Evolutionary conservation across 2,888 invertebrate genomes (phyloP).

Genomic region (Rhagonycha lutea): DNA sequence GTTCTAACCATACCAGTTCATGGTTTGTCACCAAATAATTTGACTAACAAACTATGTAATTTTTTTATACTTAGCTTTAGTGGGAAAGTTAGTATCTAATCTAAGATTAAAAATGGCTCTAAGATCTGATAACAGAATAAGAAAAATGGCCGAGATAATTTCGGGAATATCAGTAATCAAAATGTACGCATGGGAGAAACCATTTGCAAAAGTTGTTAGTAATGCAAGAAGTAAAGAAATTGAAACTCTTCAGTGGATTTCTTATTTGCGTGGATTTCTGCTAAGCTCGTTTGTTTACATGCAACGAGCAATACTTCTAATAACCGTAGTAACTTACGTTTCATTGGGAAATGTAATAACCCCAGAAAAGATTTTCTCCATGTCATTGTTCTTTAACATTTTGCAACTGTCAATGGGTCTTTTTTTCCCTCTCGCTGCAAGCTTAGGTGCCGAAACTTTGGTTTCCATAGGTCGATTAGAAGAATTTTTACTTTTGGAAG

Average conservation of each 20-base stretch:
- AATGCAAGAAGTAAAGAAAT: constrained; percentile 34
- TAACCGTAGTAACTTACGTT: constrained; percentile 75
- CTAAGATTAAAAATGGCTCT: constrained; percentile 52
- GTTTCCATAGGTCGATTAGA: constrained; percentile 61
- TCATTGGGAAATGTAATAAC: constrained; percentile 67
- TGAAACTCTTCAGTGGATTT: constrained; percentile 42
- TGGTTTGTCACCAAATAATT: constrained; percentile 44
- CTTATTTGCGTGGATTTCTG: constrained; percentile 69
- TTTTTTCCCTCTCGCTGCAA: constrained; percentile 62
- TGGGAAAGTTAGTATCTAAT: constrained; percentile 35
- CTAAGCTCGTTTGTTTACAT: constrained; percentile 78
- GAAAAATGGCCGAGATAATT: constrained; percentile 72
- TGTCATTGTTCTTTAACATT: constrained; percentile 58
- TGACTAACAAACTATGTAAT: not conserved
- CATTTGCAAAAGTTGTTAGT: constrained; percentile 57
- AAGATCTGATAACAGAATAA: constrained; percentile 65
- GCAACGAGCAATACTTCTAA: constrained; percentile 77
- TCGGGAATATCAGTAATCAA: constrained; percentile 72
- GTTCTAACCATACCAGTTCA: constrained; percentile 58
- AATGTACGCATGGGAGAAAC: constrained; percentile 75
- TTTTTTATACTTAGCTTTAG: constrained; percentile 20
- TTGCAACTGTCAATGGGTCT: constrained; percentile 62
- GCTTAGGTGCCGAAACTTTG: constrained; percentile 63
- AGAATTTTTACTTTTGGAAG: constrained; percentile 62
- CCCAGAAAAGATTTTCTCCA: constrained; percentile 50